Percentiles rank a stretch among this genome's conserved stretches.
These are phyloP conservation scores for Psephotus haematonotus DNA, from an alignment of 2,113 vertebrate genomes.

Conservation along the genomic window DNA sequence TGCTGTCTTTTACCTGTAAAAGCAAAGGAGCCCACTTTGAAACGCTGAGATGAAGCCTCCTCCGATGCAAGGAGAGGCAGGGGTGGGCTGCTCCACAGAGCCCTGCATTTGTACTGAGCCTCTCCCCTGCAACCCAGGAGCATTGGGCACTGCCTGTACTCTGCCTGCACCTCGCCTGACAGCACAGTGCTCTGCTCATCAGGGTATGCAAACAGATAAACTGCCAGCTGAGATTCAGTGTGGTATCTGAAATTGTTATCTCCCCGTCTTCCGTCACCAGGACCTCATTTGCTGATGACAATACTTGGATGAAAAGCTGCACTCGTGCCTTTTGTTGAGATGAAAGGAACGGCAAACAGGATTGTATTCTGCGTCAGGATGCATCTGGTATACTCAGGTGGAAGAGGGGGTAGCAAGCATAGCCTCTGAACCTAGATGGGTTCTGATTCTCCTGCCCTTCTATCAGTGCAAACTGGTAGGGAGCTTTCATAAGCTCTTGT, in stretches of 20 bases:
- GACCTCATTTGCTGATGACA: slow-evolving; percentile 9
- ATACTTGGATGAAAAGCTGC: not conserved
- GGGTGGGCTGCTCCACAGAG: not conserved
- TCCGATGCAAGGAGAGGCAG: not conserved
- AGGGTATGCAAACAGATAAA: not conserved
- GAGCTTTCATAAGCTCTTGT: not conserved
- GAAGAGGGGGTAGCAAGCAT: not conserved
- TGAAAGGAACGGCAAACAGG: not conserved
- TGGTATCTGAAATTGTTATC: not conserved
- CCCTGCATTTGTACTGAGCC: not conserved
- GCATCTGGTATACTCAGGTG: not conserved
- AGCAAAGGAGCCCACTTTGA: not conserved
- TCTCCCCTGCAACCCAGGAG: not conserved
- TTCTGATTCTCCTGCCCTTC: not conserved
- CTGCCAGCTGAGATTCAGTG: not conserved
- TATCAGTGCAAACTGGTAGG: not conserved
- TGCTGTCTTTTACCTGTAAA: not conserved
- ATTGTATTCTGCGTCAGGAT: not conserved
- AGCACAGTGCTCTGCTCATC: not conserved
- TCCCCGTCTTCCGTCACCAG: not conserved
- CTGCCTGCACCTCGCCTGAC: not conserved
- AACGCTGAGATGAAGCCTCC: not conserved
- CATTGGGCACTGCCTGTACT: accelerated
- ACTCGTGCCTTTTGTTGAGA: not conserved
- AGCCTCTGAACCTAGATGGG: not conserved